phyloP scores from a whole-genome alignment of 2,113 vertebrate genomes.

The Syngnathus scovelli region DNA sequence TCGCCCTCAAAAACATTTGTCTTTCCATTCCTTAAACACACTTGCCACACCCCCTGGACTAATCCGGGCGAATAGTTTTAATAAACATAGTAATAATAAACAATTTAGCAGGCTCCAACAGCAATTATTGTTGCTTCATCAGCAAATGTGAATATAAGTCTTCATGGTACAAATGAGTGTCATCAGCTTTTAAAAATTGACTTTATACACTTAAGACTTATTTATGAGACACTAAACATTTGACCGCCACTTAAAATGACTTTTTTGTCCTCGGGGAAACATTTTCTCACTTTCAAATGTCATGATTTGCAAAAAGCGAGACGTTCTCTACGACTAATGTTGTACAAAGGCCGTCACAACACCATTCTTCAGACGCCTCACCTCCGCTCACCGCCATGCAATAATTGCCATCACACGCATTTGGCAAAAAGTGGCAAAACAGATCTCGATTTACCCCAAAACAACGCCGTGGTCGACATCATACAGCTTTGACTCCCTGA shows the following conservation, averaged over 20 bases:
- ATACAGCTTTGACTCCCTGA: conserved; percentile 10
- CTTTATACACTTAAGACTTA: not conserved
- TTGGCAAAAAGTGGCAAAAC: not conserved
- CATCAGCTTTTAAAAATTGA: too few relatives aligned
- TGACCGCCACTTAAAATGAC: not conserved
- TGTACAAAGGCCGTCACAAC: not conserved
- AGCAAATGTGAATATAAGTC: too few relatives aligned
- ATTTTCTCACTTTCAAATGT: not conserved
- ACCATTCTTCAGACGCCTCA: not conserved
- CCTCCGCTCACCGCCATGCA: not conserved
- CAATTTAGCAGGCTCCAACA: too few relatives aligned
- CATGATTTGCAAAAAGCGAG: not conserved
- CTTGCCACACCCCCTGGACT: too few relatives aligned
- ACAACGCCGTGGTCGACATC: conserved; percentile 7
- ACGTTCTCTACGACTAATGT: too few relatives aligned
- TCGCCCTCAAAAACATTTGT: too few relatives aligned
- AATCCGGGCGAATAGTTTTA: too few relatives aligned
- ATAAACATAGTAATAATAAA: too few relatives aligned
- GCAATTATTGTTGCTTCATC: too few relatives aligned
- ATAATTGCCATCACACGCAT: not conserved
- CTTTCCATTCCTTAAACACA: too few relatives aligned
- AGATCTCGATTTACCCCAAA: not conserved
- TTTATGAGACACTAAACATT: not conserved
- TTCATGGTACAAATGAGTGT: too few relatives aligned
- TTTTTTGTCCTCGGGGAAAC: not conserved